phyloP scores from a whole-genome alignment of 2,888 invertebrate species.

The Xiphydria camelus region DNA sequence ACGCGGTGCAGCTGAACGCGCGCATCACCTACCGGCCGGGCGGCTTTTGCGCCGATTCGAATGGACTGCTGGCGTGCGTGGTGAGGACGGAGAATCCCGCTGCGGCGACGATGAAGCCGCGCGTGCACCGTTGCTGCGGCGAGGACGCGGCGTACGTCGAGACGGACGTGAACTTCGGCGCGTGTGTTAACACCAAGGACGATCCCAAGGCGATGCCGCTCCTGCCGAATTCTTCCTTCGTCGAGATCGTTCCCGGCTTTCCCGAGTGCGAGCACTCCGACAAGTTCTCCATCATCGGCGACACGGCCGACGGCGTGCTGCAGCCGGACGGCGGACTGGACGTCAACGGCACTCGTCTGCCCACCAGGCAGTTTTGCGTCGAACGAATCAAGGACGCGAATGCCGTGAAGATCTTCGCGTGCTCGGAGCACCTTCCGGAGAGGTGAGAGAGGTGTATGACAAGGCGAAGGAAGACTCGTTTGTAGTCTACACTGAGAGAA shows the following conservation, averaged over 20 bases:
- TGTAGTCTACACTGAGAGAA: no score
- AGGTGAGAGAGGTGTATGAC: slow-evolving; percentile 45
- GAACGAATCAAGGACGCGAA: slow-evolving; percentile 52
- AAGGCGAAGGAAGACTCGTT: no score
- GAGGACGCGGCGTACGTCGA: slow-evolving; percentile 66
- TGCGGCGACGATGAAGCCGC: slow-evolving; percentile 52
- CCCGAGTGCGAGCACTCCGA: slow-evolving; percentile 60
- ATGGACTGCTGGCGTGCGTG: slow-evolving; percentile 67
- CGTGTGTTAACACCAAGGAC: neutral
- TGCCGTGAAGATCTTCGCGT: slow-evolving; percentile 66
- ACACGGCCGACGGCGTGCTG: slow-evolving; percentile 61
- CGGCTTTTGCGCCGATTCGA: slow-evolving; percentile 72
- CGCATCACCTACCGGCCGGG: slow-evolving; percentile 62
- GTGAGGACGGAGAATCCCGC: slow-evolving; percentile 47
- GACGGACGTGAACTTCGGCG: slow-evolving; percentile 22
- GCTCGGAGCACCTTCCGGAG: slow-evolving; percentile 63
- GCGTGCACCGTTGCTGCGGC: slow-evolving; percentile 73
- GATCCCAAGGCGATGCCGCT: slow-evolving; percentile 36
- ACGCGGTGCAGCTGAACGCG: slow-evolving; percentile 58
- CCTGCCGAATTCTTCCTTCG: slow-evolving; percentile 48
- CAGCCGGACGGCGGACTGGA: slow-evolving; percentile 62
- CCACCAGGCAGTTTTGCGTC: slow-evolving; percentile 56
- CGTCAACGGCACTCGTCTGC: slow-evolving; percentile 57
- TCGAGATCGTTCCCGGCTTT: slow-evolving; percentile 60
- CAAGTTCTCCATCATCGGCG: slow-evolving; percentile 65